Evolutionary conservation across 2,797 vertebrate genomes (phyloP), one percentile per base, ranked within the genome.

Genomic region (Lepidocolaptes lacrymiger): DNA sequence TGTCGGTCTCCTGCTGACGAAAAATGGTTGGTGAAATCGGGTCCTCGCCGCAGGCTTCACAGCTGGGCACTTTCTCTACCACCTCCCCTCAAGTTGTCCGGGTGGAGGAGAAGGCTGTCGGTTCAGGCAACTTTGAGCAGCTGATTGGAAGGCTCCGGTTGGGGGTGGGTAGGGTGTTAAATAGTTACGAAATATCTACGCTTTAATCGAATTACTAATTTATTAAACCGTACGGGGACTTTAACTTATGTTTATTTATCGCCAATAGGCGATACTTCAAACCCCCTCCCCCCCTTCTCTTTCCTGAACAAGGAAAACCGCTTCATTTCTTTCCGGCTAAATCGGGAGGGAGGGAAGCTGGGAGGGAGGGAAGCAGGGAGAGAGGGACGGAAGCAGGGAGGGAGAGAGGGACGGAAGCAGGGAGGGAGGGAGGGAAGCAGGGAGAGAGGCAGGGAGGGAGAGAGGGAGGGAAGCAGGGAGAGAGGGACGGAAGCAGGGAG

Each of bases 51-150:
- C 80, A 20, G 28, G n/a, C 30, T 28, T 44, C 44, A 8, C 3
- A 21, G 58, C 82, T 55, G 48, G 27, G 46, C 21, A 41, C 41
- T 18, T 79, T 28, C 36, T 27, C 78, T 69, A 6, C 18, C n/a
- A 36, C 30, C 21, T 51, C 32, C 22, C 41, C 12, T 27, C 22
- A 17, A 19, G 27, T 9, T 56, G 39, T 13, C 14, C 9, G 32
- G 1, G 1, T 4, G 8, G 6, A 2, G 2, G 11, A 16, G 26
- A 7, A 32, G 3, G 5, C 9, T 1, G 18, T 16, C 19, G 2
- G 6, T 39, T 72, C 39, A 75, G 30, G 59, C 48, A 67, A 59
- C 41, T 80, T 49, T 56, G 36, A 55, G 48, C 34, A 59, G 52
- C 43, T 46, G 56, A 4, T 2, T 37, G 34, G 19, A 75, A 91